Percentiles rank a stretch among this genome's conserved stretches.
These are phyloP conservation scores for Lepus americanus DNA, from an alignment of 2,113 vertebrate genomes.

Conservation along the genomic window DNA sequence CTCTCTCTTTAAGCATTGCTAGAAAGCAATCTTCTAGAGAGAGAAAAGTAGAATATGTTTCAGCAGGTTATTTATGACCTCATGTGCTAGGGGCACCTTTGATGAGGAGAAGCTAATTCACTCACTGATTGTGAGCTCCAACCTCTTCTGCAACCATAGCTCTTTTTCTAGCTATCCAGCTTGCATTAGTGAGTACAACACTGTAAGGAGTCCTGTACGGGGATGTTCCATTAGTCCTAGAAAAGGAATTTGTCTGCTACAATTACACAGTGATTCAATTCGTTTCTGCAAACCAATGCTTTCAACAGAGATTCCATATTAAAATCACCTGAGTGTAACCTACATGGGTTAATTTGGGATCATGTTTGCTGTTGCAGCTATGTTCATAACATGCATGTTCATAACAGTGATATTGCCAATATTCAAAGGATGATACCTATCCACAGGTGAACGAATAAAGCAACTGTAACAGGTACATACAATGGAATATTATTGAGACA, in stretches of 20 bases:
- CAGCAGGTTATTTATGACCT: background rate
- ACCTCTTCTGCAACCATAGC: background rate
- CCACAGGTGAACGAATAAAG: background rate
- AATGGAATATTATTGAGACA: background rate
- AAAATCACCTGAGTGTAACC: background rate
- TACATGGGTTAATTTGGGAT: background rate
- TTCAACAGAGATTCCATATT: background rate
- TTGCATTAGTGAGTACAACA: background rate
- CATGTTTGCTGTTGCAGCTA: background rate
- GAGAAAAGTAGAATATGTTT: background rate
- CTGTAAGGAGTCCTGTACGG: background rate
- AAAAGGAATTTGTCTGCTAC: conserved; percentile 11
- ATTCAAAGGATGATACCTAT: background rate
- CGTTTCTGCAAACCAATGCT: background rate
- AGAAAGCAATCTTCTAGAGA: conserved; percentile 53
- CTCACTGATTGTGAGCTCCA: rapidly evolving
- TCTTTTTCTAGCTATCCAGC: background rate
- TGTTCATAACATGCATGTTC: background rate
- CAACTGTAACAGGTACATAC: background rate
- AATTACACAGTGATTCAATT: background rate
- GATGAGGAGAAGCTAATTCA: conserved; percentile 4
- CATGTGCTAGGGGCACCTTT: background rate
- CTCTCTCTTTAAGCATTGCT: background rate
- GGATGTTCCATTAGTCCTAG: background rate
- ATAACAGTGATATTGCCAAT: background rate